Conservation (phyloP, 2,888 invertebrate genomes). For the Hydrotaea diabolus region DNA sequence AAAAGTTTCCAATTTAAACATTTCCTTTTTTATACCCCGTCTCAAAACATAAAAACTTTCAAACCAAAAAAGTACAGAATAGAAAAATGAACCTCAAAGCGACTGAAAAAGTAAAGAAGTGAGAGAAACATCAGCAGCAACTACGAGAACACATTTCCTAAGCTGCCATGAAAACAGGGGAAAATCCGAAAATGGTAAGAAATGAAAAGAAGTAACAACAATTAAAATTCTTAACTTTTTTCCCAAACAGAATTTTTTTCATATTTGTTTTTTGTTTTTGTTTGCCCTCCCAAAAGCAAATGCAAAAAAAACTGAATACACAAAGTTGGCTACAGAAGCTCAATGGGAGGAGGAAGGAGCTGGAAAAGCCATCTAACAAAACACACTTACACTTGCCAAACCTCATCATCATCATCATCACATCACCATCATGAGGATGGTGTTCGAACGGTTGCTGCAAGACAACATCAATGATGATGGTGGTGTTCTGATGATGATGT, state of each 20-base stretch:
- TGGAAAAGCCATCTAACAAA: neutral
- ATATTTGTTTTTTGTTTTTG: constrained; percentile 19
- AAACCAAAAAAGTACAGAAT: neutral
- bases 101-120: neutral
- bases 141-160: constrained; percentile 26
- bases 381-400: neutral
- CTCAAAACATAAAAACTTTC: neutral
- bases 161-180: constrained; percentile 15
- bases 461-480: neutral
- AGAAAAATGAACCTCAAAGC: constrained; percentile 2
- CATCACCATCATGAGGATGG: neutral
- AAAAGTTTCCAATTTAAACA: constrained; percentile 17
- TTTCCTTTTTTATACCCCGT: neutral
- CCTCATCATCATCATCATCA: constrained; percentile 3
- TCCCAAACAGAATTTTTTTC: constrained; percentile 22
- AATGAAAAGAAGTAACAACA: constrained; percentile 36
- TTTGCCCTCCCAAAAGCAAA: constrained; percentile 13
- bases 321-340: neutral
- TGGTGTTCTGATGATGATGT: neutral
- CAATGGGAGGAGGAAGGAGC: neutral
- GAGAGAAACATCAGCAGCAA: constrained; percentile 16
- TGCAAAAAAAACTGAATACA: constrained; percentile 9
- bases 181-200: constrained; percentile 23
- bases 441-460: neutral
- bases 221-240: constrained; percentile 57